phyloP scores from a whole-genome alignment of 2,113 vertebrate species.

The Megalops atlanticus region DNA sequence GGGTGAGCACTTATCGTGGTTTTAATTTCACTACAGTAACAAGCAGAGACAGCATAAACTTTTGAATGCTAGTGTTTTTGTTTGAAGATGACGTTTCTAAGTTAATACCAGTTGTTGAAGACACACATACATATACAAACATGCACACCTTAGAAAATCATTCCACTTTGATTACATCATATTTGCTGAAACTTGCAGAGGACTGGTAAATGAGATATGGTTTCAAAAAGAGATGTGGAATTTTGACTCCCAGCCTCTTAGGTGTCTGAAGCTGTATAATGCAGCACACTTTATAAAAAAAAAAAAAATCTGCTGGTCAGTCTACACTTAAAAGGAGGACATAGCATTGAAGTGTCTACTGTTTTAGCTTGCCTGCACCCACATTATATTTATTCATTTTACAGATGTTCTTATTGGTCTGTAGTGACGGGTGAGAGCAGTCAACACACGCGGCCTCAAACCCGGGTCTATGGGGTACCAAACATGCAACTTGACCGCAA shows the following conservation, averaged over 20 bases:
- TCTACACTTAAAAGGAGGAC: not conserved
- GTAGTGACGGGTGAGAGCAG: no score
- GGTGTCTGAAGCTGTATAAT: conserved; percentile 14
- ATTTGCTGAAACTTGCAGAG: not conserved
- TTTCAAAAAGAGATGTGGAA: conserved; percentile 8
- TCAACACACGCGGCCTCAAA: no score
- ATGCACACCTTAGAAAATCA: not conserved
- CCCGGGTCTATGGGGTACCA: no score
- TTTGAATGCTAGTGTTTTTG: no score
- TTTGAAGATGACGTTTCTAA: not conserved
- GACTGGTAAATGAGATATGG: conserved; percentile 6
- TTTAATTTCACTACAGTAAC: no score
- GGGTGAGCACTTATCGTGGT: not conserved
- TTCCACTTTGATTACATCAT: conserved; percentile 10
- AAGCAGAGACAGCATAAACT: no score
- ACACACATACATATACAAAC: not conserved
- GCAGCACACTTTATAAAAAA: not conserved
- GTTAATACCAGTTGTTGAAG: not conserved
- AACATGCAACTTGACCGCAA: no score
- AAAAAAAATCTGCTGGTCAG: not conserved
- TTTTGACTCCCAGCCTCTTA: not conserved
- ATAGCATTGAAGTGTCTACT: not conserved
- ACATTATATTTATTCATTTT: no score
- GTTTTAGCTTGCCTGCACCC: no score
- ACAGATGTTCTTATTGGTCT: no score